A percentile compares a stretch with the other conserved stretches of the same genome.
phyloP scores from a whole-genome alignment of 1,140 invertebrate genomes.

The Amyelois transitella region DNA sequence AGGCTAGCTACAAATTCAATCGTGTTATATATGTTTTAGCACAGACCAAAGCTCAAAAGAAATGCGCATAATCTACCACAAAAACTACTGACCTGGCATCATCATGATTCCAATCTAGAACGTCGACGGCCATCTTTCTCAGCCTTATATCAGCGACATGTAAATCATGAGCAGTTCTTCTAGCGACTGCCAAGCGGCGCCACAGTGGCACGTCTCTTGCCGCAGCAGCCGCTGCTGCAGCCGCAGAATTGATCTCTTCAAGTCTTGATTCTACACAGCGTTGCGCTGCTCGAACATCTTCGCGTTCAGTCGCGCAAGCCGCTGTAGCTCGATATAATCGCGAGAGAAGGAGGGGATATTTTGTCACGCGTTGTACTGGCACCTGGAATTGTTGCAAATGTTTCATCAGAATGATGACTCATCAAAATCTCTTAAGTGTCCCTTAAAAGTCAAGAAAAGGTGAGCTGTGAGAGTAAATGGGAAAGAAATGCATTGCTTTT shows the following conservation, averaged over 20 bases:
- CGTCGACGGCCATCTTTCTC: slow-evolving; percentile 93
- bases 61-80: no score
- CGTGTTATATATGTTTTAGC: no score
- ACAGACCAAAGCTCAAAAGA: no score
- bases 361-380: slow-evolving; percentile 91
- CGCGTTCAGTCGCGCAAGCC: slow-evolving; percentile 83
- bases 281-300: slow-evolving; percentile 87
- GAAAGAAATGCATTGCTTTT: no score
- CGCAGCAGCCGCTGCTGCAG: slow-evolving; percentile 88
- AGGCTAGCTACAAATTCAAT: no score
- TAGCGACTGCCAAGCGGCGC: slow-evolving; percentile 88
- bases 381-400: slow-evolving; percentile 74
- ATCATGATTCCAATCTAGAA: slow-evolving; percentile 94
- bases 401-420: no score
- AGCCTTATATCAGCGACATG: slow-evolving; percentile 91
- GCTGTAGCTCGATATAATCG: slow-evolving; percentile 94
- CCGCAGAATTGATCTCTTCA: slow-evolving; percentile 95
- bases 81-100: slow-evolving; percentile 81
- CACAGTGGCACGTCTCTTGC: slow-evolving; percentile 90
- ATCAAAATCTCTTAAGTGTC: no score
- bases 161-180: slow-evolving; percentile 83
- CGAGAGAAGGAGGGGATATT: slow-evolving; percentile 93
- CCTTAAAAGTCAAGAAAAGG: no score
- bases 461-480: no score
- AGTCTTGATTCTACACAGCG: slow-evolving; percentile 94